A percentile compares a stretch with the other conserved stretches of the same genome.
Conservation (phyloP, 2,797 vertebrate species). For the Thamnophis elegans region DNA sequence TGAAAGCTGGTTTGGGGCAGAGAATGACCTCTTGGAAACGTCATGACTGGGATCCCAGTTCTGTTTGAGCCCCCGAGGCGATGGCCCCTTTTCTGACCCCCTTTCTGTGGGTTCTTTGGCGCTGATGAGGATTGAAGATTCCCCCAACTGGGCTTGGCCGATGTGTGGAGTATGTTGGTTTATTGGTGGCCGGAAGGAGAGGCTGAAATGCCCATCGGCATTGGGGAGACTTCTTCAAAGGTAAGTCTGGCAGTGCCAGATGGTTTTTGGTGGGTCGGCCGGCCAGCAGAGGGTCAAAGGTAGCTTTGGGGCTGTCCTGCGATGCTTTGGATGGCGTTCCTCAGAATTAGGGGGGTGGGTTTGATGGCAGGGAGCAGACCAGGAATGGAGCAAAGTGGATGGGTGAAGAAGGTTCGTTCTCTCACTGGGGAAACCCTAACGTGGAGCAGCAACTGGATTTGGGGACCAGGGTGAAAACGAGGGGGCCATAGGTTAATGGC, state of each 20-base stretch:
- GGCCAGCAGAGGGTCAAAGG: not conserved
- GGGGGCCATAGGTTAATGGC: not conserved
- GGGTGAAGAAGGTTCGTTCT: not conserved
- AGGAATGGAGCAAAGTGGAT: not conserved
- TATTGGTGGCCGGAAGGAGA: constrained; percentile 40
- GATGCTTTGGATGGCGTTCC: not conserved
- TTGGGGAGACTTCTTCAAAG: constrained; percentile 44
- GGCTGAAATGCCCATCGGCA: not conserved
- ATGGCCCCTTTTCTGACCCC: not conserved
- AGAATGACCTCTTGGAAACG: not conserved
- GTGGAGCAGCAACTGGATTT: not conserved
- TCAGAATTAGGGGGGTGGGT: not conserved
- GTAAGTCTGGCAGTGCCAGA: constrained; percentile 5
- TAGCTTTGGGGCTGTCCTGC: not conserved
- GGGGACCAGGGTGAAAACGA: not conserved
- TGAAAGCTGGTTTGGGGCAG: constrained; percentile 4
- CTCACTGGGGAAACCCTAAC: not conserved
- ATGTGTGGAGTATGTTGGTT: not conserved
- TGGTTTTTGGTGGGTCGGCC: not conserved
- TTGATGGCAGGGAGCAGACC: not conserved
- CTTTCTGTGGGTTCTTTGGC: not conserved
- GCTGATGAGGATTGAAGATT: not conserved
- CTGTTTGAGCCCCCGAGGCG: not conserved
- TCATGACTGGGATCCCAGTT: not conserved
- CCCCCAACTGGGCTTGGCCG: not conserved